These are phyloP conservation scores for Cepaea nemoralis DNA, from an alignment of 1,140 invertebrate genomes.

Conservation along the genomic window DNA sequence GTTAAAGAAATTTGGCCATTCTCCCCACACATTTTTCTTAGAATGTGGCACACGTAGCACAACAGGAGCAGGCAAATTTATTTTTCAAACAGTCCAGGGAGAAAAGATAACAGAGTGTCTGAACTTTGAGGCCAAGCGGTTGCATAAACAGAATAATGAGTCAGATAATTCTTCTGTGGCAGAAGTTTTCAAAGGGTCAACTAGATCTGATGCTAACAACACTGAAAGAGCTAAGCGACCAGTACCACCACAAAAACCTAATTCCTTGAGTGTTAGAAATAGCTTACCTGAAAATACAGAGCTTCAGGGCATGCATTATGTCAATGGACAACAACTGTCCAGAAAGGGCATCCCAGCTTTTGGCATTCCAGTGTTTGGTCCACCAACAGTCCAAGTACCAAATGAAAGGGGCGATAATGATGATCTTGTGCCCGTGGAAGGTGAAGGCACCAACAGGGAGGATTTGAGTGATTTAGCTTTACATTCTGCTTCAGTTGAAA, in stretches of 20 bases:
- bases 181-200: background rate
- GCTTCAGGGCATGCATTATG: background rate
- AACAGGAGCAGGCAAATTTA: background rate
- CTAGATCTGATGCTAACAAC: background rate
- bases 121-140: background rate
- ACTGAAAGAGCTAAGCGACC: background rate
- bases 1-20: conserved; percentile 22
- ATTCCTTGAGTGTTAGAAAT: background rate
- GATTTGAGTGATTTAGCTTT: background rate
- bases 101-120: background rate
- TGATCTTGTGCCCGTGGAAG: background rate
- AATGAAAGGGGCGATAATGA: background rate
- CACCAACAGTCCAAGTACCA: background rate
- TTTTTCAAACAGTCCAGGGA: background rate
- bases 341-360: background rate
- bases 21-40: background rate
- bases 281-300: background rate
- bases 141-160: background rate
- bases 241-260: background rate
- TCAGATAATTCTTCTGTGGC: background rate
- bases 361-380: background rate
- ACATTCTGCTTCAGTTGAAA: background rate
- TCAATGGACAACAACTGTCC: background rate
- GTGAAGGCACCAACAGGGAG: background rate
- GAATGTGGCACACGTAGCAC: background rate